Conservation (phyloP, 2,888 invertebrate genomes). For the Volucella bombylans region DNA sequence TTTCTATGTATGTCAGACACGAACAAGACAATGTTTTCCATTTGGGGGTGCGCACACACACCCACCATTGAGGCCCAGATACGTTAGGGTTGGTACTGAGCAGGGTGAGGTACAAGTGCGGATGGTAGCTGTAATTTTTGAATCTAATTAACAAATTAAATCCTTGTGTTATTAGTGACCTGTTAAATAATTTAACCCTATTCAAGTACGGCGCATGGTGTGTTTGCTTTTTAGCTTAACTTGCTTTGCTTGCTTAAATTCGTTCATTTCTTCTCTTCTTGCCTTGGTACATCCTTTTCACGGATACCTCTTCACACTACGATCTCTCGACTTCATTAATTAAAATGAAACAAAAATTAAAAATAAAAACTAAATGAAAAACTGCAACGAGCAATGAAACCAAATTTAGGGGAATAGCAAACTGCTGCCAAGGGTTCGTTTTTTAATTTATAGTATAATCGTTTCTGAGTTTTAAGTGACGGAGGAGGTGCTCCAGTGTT, state of each 20-base stretch:
- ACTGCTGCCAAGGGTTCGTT: slow-evolving; percentile 32
- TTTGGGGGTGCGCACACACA: neutral
- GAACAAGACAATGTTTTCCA: slow-evolving; percentile 40
- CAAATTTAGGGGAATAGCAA: slow-evolving; percentile 54
- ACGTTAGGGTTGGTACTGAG: neutral
- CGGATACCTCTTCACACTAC: neutral
- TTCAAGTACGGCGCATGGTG: slow-evolving; percentile 21
- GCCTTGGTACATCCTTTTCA: neutral
- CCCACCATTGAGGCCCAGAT: neutral
- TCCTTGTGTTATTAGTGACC: slow-evolving; percentile 69
- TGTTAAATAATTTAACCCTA: slow-evolving; percentile 67
- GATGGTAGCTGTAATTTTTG: slow-evolving; percentile 57
- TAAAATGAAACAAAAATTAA: slow-evolving; percentile 22
- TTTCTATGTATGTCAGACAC: neutral
- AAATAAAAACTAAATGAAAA: no score
- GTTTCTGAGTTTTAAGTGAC: neutral
- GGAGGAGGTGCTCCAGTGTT: slow-evolving; percentile 1
- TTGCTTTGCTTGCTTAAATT: slow-evolving; percentile 45
- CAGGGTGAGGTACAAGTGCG: neutral
- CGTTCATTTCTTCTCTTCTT: neutral
- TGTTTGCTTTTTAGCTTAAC: slow-evolving; percentile 48
- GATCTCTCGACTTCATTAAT: slow-evolving; percentile 54
- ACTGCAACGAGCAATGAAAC: neutral
- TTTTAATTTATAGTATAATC: slow-evolving; percentile 39
- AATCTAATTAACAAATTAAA: slow-evolving; percentile 72